phyloP scores from a whole-genome alignment of 1,140 invertebrate species.

The Popillia japonica region DNA sequence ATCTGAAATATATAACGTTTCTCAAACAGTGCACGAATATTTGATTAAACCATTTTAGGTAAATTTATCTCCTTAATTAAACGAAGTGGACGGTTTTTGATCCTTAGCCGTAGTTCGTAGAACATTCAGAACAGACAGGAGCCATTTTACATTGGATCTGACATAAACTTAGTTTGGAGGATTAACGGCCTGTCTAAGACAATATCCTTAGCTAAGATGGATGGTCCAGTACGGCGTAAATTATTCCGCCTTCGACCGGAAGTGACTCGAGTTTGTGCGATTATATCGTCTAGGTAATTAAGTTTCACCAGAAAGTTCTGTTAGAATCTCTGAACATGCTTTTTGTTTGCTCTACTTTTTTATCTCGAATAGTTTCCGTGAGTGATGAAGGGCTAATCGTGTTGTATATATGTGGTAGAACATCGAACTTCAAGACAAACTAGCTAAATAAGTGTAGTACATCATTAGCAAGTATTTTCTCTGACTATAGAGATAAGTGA shows the following conservation, averaged over 20 bases:
- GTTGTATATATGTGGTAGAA: too few species aligned
- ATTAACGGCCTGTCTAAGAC: conserved; percentile 14
- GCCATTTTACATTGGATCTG: conserved; percentile 10
- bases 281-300: conserved; percentile 11
- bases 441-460: too few species aligned
- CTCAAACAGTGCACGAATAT: not conserved
- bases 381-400: too few species aligned
- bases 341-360: too few species aligned
- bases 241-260: conserved; percentile 1
- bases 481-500: too few species aligned
- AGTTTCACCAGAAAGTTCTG: not conserved
- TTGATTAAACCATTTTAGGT: too few species aligned
- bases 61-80: not conserved
- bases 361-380: too few species aligned
- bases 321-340: not conserved
- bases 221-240: not conserved
- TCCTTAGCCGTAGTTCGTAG: not conserved
- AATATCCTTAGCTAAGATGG: conserved; percentile 11
- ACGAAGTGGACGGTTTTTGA: not conserved
- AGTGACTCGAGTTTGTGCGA: not conserved
- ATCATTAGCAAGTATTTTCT: too few species aligned
- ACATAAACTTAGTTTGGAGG: conserved; percentile 7
- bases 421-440: too few species aligned
- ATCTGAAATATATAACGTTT: not conserved
- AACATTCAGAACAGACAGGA: conserved; percentile 2